phyloP scores from a whole-genome alignment of 2,888 invertebrate species.

The Clusia tigrina region DNA sequence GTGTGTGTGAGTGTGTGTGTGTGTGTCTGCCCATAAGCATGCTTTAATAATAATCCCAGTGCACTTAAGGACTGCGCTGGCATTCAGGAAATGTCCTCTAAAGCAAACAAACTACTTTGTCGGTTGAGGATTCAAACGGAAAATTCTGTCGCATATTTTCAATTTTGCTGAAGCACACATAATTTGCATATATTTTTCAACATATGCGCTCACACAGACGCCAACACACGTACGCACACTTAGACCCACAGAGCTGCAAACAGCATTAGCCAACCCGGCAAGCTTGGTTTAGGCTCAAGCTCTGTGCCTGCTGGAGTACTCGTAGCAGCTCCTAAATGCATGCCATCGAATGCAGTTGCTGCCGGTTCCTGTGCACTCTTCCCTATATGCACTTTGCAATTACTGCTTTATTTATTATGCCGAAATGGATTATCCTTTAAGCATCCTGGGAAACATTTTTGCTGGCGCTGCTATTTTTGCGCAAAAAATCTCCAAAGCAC shows the following conservation, averaged over 20 bases:
- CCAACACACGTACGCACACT: constrained; percentile 2
- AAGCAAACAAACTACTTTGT: not conserved
- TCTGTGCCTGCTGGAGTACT: not conserved
- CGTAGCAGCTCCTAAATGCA: too few species aligned
- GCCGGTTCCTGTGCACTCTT: not conserved
- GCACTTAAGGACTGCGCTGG: not conserved
- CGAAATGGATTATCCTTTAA: constrained; percentile 58
- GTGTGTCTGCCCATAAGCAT: not conserved
- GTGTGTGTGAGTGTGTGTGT: not conserved
- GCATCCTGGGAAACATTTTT: constrained; percentile 50
- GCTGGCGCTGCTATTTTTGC: constrained; percentile 52
- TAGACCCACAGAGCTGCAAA: not conserved
- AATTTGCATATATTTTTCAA: constrained; percentile 36
- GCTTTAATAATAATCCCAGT: not conserved
- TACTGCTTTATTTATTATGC: constrained; percentile 56
- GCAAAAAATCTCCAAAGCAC: constrained; percentile 37
- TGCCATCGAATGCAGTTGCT: constrained; percentile 1
- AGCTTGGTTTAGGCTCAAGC: too few species aligned
- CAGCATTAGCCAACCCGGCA: too few species aligned
- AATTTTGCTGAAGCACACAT: constrained; percentile 51
- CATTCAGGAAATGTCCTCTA: not conserved
- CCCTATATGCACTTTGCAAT: constrained; percentile 49
- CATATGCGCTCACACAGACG: constrained; percentile 3
- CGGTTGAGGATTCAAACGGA: not conserved
- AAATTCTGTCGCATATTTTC: constrained; percentile 33